Percentiles rank a stretch among this genome's conserved stretches.
Evolutionary conservation across 1,140 invertebrate species (phyloP).

Genomic region (Hylaeus volcanicus): DNA sequence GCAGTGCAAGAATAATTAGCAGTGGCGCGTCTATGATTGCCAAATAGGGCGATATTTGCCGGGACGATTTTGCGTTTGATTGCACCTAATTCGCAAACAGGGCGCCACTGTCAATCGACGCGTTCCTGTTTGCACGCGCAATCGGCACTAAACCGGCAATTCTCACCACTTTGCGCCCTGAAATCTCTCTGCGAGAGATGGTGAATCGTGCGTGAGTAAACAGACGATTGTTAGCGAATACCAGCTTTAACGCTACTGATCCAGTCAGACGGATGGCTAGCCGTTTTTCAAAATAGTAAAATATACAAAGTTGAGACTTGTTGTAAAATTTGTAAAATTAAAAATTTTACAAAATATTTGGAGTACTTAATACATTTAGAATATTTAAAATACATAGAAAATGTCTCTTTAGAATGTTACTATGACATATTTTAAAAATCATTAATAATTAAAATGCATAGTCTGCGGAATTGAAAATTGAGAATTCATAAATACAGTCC

Average conservation of each 20-base stretch:
- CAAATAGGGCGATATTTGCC: conserved; percentile 69
- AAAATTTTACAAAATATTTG: no score
- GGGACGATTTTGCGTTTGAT: conserved; percentile 75
- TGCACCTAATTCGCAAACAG: conserved; percentile 74
- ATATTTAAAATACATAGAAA: no score
- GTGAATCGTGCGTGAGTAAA: conserved; percentile 10
- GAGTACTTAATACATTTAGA: no score
- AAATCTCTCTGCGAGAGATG: conserved; percentile 28
- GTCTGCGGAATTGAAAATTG: no score
- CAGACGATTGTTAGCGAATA: neutral
- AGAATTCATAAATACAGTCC: no score
- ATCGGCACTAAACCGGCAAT: conserved; percentile 59
- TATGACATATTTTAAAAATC: no score
- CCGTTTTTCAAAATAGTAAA: neutral
- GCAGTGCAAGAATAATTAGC: conserved; percentile 45
- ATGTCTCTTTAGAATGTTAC: neutral
- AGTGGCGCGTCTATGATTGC: conserved; percentile 61
- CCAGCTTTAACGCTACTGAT: neutral
- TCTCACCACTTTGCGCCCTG: conserved; percentile 31
- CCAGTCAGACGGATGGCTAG: neutral
- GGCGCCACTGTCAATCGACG: conserved; percentile 48
- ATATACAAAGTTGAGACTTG: no score
- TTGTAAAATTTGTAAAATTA: no score
- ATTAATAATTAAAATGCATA: no score
- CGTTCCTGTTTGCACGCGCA: conserved; percentile 56